phyloP scores from a whole-genome alignment of 2,797 vertebrate species.

The Malacoctenus gilli region DNA sequence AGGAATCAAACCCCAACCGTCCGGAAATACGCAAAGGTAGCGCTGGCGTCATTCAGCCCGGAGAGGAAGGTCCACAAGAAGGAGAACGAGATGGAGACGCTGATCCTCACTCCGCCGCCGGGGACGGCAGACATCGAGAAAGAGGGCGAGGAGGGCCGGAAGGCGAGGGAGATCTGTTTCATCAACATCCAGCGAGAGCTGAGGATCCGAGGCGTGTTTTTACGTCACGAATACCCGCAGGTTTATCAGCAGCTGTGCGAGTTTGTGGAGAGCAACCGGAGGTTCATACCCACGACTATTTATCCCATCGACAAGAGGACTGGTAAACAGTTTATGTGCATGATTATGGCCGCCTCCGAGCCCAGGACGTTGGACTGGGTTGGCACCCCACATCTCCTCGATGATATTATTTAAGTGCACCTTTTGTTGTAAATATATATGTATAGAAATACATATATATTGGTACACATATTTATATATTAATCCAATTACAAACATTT shows the following conservation, averaged over 20 bases:
- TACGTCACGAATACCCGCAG: conserved; percentile 93
- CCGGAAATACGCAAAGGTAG: conserved; percentile 96
- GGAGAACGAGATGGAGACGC: conserved; percentile 93
- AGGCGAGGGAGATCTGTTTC: conserved; percentile 95
- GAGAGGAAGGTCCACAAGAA: conserved; percentile 89
- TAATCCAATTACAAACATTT: conserved; percentile 75
- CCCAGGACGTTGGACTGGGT: conserved; percentile 98
- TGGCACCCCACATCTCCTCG: conserved; percentile 94
- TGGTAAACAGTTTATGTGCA: conserved; percentile 99
- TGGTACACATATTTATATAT: conserved; percentile 80
- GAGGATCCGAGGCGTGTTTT: conserved; percentile 92
- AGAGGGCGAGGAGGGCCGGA: conserved; percentile 93
- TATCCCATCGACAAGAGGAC: conserved; percentile 98
- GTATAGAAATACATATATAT: conserved; percentile 79
- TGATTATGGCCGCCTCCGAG: conserved; percentile 99
- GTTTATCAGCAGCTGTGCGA: conserved; percentile 97
- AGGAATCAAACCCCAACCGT: conserved; percentile 91
- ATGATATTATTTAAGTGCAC: conserved; percentile 92
- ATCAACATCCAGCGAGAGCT: conserved; percentile 98
- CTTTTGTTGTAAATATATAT: conserved; percentile 77
- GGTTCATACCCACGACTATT: conserved; percentile 97
- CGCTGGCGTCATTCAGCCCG: conserved; percentile 92
- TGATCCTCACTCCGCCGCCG: conserved; percentile 95
- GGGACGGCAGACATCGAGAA: conserved; percentile 94
- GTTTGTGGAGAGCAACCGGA: conserved; percentile 94